phyloP scores from a whole-genome alignment of 2,113 vertebrate genomes.

The Asarcornis scutulata region DNA sequence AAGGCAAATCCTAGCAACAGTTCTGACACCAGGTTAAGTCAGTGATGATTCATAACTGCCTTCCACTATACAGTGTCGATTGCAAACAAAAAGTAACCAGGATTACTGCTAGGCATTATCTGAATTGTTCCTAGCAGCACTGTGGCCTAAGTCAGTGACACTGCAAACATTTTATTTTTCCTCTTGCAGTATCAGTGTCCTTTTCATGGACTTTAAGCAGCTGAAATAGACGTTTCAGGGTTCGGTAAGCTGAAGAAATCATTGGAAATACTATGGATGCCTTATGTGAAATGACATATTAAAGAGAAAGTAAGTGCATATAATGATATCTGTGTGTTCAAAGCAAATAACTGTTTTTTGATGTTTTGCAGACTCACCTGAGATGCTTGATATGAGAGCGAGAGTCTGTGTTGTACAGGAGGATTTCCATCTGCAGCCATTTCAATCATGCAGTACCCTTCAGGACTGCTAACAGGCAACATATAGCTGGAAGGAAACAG shows the following conservation, averaged over 20 bases:
- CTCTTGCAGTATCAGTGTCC: background rate
- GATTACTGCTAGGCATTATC: background rate
- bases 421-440: conserved; percentile 78
- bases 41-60: background rate
- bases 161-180: background rate
- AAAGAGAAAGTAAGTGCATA: background rate
- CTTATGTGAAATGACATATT: background rate
- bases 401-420: conserved; percentile 72
- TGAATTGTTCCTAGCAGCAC: background rate
- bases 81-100: background rate
- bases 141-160: background rate
- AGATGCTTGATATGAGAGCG: conserved; percentile 57
- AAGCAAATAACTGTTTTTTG: background rate
- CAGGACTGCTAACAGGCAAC: conserved; percentile 74
- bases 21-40: background rate
- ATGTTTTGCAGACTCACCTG: conserved; percentile 74
- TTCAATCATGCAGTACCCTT: conserved; percentile 83
- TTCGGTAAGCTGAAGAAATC: background rate
- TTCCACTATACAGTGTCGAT: background rate
- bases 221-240: background rate
- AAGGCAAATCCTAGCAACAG: background rate
- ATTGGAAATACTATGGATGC: background rate
- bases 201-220: background rate
- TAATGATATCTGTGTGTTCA: background rate
- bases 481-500: conserved; percentile 80